Evolutionary conservation across 1,140 invertebrate genomes (phyloP), one percentile per base, ranked within the genome.

Genomic region (Sitodiplosis mosellana): DNA sequence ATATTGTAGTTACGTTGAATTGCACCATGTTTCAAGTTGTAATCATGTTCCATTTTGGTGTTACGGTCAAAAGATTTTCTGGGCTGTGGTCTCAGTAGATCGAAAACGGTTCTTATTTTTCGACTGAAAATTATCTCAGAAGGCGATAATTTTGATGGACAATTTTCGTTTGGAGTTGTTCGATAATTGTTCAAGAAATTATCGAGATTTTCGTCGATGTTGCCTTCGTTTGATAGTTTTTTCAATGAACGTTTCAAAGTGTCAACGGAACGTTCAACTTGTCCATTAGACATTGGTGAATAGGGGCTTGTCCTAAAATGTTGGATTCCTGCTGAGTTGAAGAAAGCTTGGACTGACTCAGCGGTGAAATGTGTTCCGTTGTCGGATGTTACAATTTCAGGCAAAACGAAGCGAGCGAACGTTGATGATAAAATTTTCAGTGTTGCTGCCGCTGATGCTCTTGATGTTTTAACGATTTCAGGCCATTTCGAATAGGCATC

Each of bases 91-190:
- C 18, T 21, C 8, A 22, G 5, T 11, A 45, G 17, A 45, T 8
- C 34, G 6, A 48, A 15, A 19, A 18, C 33, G 8, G 19, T 8
- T 18, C 21, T 61, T 65, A 66, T 67, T 59, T 60, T 61, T 53
- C 56, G 59, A 56, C 61, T 58, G 63, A 65, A 62, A 63, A 60
- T 64, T 59, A 65, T 60, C 61, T 65, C 63, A 56, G 51, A 46
- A 10, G 34, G 34, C 8, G 34, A n/a, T n/a, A n/a, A n/a, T n/a
- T n/a, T n/a, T n/a, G n/a, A n/a, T 42, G 41, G 12, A 12, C 11
- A 12, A 11, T 42, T 14, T 42, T 8, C 8, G 18, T 14, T 42
- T 45, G 21, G 18, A 22, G 47, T 22, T 14, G 19, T 42, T 21
- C 33, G n/a, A 19, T 41, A 41, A 8, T 6, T 7, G 11, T 15